Evolutionary conservation across 1,140 invertebrate species (phyloP).

Genomic region (Copidosoma floridanum): DNA sequence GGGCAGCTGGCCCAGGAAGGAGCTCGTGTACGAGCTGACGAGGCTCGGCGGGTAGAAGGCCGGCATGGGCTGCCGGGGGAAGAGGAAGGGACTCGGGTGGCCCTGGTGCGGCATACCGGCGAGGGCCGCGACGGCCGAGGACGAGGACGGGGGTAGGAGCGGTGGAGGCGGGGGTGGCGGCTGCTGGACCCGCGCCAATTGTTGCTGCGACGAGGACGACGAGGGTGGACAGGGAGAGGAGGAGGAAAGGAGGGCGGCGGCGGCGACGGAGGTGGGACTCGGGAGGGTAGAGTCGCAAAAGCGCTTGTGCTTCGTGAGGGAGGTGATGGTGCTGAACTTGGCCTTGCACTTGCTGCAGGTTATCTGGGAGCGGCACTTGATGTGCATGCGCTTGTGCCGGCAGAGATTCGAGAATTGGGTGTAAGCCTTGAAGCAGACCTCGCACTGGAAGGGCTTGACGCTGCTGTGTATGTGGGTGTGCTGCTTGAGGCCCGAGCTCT

Average conservation of each 20-base stretch:
- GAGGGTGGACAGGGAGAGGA: constrained; percentile 59
- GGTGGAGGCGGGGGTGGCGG: constrained; percentile 56
- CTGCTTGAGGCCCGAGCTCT: constrained; percentile 96
- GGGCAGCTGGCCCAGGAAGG: neutral
- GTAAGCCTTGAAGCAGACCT: constrained; percentile 90
- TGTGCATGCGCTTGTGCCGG: constrained; percentile 98
- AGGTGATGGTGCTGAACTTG: constrained; percentile 85
- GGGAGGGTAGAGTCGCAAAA: constrained; percentile 73
- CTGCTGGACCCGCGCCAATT: constrained; percentile 60
- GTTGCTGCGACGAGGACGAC: constrained; percentile 48
- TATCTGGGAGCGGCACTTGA: constrained; percentile 81
- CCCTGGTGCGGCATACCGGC: too few species aligned
- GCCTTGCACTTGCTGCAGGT: constrained; percentile 92
- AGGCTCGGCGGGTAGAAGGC: constrained; percentile 59
- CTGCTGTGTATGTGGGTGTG: constrained; percentile 99
- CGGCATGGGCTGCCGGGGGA: constrained; percentile 52
- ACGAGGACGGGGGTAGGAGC: constrained; percentile 58
- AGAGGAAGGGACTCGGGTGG: constrained; percentile 63
- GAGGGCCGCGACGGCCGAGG: constrained; percentile 54
- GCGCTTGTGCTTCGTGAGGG: constrained; percentile 78
- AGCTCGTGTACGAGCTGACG: constrained; percentile 49
- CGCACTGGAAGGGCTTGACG: constrained; percentile 96
- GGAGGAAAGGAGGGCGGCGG: constrained; percentile 50
- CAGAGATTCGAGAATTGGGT: constrained; percentile 99
- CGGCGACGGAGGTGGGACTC: constrained; percentile 56